Conservation (phyloP, 2,888 invertebrate genomes). For the Theodoxus fluviatilis region DNA sequence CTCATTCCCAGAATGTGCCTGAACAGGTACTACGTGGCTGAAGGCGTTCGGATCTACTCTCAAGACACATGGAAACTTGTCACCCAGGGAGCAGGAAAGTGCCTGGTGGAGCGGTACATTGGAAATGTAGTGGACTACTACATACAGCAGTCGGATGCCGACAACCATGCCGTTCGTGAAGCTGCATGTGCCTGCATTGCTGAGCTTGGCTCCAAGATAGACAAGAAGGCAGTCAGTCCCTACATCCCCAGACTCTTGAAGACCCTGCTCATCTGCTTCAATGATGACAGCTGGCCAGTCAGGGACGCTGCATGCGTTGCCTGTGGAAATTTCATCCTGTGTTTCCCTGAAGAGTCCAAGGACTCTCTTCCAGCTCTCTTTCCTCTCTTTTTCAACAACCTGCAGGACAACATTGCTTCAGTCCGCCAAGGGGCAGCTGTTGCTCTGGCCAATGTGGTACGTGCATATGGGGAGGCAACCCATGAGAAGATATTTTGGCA, state of each 20-base stretch:
- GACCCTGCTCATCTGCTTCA: slow-evolving; percentile 68
- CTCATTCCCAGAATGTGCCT: slow-evolving; percentile 70
- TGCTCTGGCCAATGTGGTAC: slow-evolving; percentile 67
- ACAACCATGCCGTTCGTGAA: slow-evolving; percentile 70
- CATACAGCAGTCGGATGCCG: slow-evolving; percentile 67
- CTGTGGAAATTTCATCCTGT: slow-evolving; percentile 69
- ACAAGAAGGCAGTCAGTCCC: slow-evolving; percentile 63
- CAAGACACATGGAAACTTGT: slow-evolving; percentile 70
- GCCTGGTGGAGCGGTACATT: slow-evolving; percentile 68
- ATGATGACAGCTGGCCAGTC: slow-evolving; percentile 71
- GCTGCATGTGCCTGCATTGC: slow-evolving; percentile 71
- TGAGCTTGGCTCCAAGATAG: slow-evolving; percentile 68
- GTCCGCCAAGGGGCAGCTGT: slow-evolving; percentile 71
- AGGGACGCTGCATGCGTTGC: slow-evolving; percentile 71
- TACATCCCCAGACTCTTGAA: slow-evolving; percentile 66
- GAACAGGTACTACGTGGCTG: slow-evolving; percentile 70
- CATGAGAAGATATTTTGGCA: too few relatives aligned
- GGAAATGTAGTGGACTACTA: slow-evolving; percentile 66
- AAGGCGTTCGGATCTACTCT: slow-evolving; percentile 69
- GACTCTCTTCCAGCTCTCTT: slow-evolving; percentile 64
- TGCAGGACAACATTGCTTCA: slow-evolving; percentile 69
- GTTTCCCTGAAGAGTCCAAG: slow-evolving; percentile 68
- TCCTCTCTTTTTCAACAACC: slow-evolving; percentile 66
- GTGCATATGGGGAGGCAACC: too few relatives aligned
- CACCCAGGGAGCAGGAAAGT: slow-evolving; percentile 66